Percentiles rank a stretch among this genome's conserved stretches.
Evolutionary conservation across 2,797 vertebrate genomes (phyloP).

Genomic region (Hypotaenidia okinawae): DNA sequence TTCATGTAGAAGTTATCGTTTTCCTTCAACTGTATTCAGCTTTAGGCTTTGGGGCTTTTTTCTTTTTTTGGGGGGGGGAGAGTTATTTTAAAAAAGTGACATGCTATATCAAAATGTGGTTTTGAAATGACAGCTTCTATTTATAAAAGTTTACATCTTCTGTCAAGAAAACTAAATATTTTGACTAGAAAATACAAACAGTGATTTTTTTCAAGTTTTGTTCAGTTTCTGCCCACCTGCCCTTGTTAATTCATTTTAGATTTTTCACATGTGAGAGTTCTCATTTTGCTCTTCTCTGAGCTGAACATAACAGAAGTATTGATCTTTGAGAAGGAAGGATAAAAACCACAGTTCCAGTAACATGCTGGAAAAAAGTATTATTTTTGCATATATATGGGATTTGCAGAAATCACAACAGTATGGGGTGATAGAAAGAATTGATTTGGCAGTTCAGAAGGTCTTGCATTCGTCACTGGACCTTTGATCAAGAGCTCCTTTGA

Average conservation of each 20-base stretch:
- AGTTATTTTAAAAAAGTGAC: not conserved
- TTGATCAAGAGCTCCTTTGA: not conserved
- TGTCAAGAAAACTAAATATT: not conserved
- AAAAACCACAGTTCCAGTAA: not conserved
- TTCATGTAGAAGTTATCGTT: not conserved
- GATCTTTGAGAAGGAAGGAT: not conserved
- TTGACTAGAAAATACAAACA: not conserved
- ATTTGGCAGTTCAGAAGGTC: not conserved
- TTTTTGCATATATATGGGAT: not conserved
- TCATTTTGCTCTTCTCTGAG: conserved; percentile 19
- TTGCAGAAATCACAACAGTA: not conserved
- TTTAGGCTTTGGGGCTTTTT: not conserved
- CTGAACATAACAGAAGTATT: not conserved
- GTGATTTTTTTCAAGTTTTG: not conserved
- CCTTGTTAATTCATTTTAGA: not conserved
- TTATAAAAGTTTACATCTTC: not conserved
- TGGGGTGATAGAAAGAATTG: not conserved
- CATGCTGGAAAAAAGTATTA: not conserved
- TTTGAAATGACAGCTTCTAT: conserved; percentile 18
- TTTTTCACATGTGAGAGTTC: not conserved
- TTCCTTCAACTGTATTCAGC: not conserved
- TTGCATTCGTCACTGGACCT: not conserved
- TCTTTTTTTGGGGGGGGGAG: not conserved
- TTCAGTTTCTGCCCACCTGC: not conserved
- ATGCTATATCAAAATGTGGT: not conserved